Evolutionary conservation across 1,140 invertebrate genomes (phyloP), one percentile per base, ranked within the genome.

Genomic region (Microplitis mediator): DNA sequence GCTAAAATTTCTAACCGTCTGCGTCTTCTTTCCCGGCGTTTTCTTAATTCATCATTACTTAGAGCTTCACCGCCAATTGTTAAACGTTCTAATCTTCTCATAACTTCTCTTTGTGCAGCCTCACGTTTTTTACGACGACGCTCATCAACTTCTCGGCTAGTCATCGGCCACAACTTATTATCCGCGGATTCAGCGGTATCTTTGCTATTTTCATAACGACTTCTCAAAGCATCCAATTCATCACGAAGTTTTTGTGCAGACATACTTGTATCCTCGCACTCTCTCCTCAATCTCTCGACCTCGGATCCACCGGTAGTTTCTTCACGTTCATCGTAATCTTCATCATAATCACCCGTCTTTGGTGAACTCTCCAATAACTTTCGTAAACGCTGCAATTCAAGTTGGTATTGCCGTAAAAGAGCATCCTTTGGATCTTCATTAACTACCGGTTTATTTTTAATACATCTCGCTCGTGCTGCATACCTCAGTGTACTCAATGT

Each of bases 351-450:
- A 5, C 34, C 60, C n/a, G 54, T 61, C 16, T 66, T 68, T 9
- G 50, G 13, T 13, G 75, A 16, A 0, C 77, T 79, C 68, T 91
- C 89, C 0, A 97, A 86, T 68, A 96, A 85, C 74, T 90, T 89
- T 71, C 90, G 90, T 2, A 98, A 86, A 68, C 92, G 89, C 63
- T 95, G 89, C 35, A 97, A 93, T 84, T 97, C 95, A 76, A 95
- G 89, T 81, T 97, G 95, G 82, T 97, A 98, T 80, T 97, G 91
- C 32, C 95, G 85, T 0, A 98, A 85, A 75, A 97, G 89, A 4
- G 95, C 93, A 80, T 98, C 96, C 85, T 98, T 98, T 0, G 96
- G 96, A 85, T 98, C 90, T 86, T 98, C 96, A 85, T 98, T 98
- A 8, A 98, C 93, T 79, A 91, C 92, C 0, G 96, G 96, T 78